A percentile compares a stretch with the other conserved stretches of the same genome.
phyloP scores from a whole-genome alignment of 2,888 invertebrate genomes.

The Amorpha juglandis region DNA sequence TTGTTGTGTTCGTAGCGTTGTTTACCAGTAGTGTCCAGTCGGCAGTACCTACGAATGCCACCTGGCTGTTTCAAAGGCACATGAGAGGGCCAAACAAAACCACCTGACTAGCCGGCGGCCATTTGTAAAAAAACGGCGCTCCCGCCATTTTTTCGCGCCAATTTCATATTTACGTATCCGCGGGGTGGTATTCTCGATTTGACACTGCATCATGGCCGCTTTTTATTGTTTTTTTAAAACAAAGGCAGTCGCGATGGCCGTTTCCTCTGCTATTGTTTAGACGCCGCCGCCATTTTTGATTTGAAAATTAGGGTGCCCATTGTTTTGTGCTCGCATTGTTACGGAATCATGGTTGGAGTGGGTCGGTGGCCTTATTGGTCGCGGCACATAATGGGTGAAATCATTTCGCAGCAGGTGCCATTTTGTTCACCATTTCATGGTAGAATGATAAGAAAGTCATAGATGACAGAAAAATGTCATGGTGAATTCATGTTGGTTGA shows the following conservation, averaged over 20 bases:
- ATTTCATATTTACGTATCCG: constrained; percentile 79
- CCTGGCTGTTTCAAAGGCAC: constrained; percentile 16
- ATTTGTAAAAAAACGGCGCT: constrained; percentile 80
- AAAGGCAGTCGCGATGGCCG: constrained; percentile 70
- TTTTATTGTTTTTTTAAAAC: constrained; percentile 79
- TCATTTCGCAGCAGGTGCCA: neutral
- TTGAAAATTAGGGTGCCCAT: constrained; percentile 72
- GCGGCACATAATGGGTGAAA: constrained; percentile 21
- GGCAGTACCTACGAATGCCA: neutral
- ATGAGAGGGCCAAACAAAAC: constrained; percentile 51
- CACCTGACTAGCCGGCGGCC: constrained; percentile 72
- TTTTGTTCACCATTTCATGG: constrained; percentile 10
- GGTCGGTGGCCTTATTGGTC: constrained; percentile 49
- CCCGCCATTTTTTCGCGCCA: constrained; percentile 78
- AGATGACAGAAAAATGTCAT: neutral
- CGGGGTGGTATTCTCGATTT: constrained; percentile 76
- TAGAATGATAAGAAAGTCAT: constrained; percentile 1
- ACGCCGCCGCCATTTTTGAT: constrained; percentile 74
- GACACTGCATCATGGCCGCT: constrained; percentile 75
- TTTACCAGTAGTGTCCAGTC: neutral
- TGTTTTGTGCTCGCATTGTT: constrained; percentile 44
- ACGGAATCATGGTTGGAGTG: constrained; percentile 39
- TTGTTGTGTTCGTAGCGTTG: no score
- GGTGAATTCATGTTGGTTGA: neutral
- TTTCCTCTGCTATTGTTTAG: constrained; percentile 70